Evolutionary conservation across 1,140 invertebrate genomes (phyloP).

Genomic region (Leptopilina boulardi): DNA sequence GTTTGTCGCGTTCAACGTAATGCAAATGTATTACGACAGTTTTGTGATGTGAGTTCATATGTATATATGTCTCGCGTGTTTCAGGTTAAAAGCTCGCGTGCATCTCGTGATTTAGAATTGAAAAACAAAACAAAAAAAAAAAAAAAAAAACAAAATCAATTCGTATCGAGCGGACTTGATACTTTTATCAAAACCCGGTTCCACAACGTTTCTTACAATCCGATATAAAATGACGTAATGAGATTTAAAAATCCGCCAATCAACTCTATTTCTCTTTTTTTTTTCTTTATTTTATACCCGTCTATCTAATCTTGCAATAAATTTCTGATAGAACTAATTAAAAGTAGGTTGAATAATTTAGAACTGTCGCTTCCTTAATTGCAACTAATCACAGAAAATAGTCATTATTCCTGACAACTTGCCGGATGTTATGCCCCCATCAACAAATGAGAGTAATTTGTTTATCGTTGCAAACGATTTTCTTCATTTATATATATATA

Average conservation of each 20-base stretch:
- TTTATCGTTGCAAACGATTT: not conserved
- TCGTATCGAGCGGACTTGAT: conserved; percentile 22
- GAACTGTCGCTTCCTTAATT: not conserved
- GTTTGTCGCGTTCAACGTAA: conserved; percentile 50
- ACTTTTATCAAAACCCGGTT: conserved; percentile 38
- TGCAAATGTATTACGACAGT: conserved; percentile 61
- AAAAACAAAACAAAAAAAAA: not conserved
- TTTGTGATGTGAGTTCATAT: not conserved
- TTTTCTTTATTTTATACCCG: not conserved
- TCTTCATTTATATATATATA: not conserved
- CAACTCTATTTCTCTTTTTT: not conserved
- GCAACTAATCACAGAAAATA: conserved; percentile 18
- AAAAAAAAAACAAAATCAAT: conserved; percentile 33
- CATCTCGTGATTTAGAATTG: conserved; percentile 38
- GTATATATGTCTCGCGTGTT: conserved; percentile 35
- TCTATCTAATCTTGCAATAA: not conserved
- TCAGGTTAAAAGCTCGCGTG: conserved; percentile 48
- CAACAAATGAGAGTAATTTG: conserved; percentile 1
- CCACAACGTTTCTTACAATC: not conserved
- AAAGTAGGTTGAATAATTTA: conserved; percentile 10
- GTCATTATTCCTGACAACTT: not conserved
- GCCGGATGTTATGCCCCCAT: not conserved
- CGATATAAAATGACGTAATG: conserved; percentile 7
- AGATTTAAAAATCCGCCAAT: not conserved
- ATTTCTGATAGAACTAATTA: conserved; percentile 2